A percentile compares a stretch with the other conserved stretches of the same genome.
phyloP scores from a whole-genome alignment of 2,888 invertebrate species.

The Coelogynopora nodosa region DNA sequence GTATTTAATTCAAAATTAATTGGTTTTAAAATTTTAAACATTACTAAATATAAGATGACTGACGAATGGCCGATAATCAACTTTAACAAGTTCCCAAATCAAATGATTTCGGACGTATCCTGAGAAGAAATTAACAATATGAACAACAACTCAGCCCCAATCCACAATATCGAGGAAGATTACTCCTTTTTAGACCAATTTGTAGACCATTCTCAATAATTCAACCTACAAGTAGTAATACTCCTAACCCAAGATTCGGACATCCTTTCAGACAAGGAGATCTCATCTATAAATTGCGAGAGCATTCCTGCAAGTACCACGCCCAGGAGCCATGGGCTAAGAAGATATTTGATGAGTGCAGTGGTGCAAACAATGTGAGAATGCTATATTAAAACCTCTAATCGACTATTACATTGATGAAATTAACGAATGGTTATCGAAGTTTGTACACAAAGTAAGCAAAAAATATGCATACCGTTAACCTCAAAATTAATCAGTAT shows the following conservation, averaged over 20 bases:
- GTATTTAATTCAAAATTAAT: too few relatives aligned
- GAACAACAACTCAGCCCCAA: not conserved
- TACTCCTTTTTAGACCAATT: not conserved
- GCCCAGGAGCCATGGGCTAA: not conserved
- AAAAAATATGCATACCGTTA: not conserved
- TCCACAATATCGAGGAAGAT: not conserved
- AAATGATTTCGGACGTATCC: not conserved
- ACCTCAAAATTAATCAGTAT: not conserved
- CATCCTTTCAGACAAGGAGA: not conserved
- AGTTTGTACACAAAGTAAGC: not conserved
- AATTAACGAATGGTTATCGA: not conserved
- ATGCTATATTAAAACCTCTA: not conserved
- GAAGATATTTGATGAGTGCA: not conserved
- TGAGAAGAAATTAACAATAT: not conserved
- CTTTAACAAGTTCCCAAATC: not conserved
- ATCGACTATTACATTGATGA: not conserved
- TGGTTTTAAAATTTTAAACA: too few relatives aligned
- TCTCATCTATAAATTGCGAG: not conserved
- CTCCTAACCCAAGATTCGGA: too few relatives aligned
- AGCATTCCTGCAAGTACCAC: not conserved
- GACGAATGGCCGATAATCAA: not conserved
- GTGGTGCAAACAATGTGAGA: slow-evolving; percentile 1
- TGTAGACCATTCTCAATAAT: too few relatives aligned
- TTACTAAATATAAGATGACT: too few relatives aligned
- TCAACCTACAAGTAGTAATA: too few relatives aligned